These are phyloP conservation scores for Tonatia bakeri DNA, from an alignment of 2,113 vertebrate species.

Conservation along the genomic window DNA sequence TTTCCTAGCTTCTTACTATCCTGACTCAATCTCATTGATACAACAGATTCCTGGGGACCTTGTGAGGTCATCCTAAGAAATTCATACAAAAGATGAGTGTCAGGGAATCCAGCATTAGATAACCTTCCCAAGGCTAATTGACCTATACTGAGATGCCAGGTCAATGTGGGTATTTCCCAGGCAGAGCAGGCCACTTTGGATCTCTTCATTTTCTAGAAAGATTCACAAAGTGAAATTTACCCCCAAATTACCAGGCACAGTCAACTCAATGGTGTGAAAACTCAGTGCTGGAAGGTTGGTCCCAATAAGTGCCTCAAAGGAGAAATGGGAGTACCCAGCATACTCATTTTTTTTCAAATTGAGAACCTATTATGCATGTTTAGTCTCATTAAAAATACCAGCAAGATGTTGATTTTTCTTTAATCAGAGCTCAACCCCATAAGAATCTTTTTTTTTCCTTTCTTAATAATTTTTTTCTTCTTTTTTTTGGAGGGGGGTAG, in stretches of 20 bases:
- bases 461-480: neutral
- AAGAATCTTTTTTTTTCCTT: neutral
- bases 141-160: neutral
- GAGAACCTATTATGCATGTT: neutral
- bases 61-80: neutral
- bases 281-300: neutral
- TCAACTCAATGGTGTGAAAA: neutral
- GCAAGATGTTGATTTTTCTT: slow-evolving; percentile 20
- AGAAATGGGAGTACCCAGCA: neutral
- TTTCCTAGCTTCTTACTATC: no score
- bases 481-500: no score
- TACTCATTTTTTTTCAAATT: neutral
- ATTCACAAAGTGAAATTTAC: neutral
- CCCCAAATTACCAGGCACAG: neutral
- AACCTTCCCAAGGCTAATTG: neutral
- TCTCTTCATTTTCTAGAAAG: neutral
- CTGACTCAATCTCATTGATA: neutral
- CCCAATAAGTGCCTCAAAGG: neutral
- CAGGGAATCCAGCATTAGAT: neutral
- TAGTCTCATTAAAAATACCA: neutral
- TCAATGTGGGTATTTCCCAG: neutral
- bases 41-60: neutral
- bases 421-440: neutral
- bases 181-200: neutral
- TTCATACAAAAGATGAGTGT: neutral